Evolutionary conservation across 2,888 invertebrate species (phyloP).

Genomic region (Rhagophthalmus giganteus): DNA sequence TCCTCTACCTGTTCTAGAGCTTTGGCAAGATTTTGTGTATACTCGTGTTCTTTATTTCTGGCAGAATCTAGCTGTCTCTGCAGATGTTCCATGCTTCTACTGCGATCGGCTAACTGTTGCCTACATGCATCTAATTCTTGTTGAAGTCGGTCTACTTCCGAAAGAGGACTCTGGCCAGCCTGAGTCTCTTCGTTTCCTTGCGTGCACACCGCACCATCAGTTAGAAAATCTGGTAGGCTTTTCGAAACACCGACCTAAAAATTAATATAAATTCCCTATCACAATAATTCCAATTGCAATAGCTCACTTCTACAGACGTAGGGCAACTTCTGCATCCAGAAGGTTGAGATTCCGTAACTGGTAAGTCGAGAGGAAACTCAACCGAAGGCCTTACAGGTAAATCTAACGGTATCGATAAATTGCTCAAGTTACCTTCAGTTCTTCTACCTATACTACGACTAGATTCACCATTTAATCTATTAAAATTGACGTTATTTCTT

Average conservation of each 20-base stretch:
- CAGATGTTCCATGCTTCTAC: conserved; percentile 58
- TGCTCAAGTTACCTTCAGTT: conserved; percentile 32
- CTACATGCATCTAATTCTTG: conserved; percentile 61
- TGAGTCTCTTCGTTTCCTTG: conserved; percentile 43
- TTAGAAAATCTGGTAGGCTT: conserved; percentile 71
- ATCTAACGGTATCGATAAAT: conserved; percentile 46
- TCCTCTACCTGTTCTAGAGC: conserved; percentile 63
- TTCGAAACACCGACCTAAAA: conserved; percentile 57
- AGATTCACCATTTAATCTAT: conserved; percentile 37
- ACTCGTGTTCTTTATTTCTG: conserved; percentile 59
- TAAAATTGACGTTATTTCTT: conserved; percentile 41
- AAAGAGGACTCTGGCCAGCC: conserved; percentile 45
- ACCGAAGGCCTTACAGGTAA: conserved; percentile 48
- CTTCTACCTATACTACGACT: conserved; percentile 35
- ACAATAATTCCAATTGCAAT: neutral
- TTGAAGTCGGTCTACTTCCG: conserved; percentile 58
- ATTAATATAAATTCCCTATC: neutral
- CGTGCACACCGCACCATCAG: conserved; percentile 66
- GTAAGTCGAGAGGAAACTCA: conserved; percentile 54
- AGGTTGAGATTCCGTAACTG: conserved; percentile 38
- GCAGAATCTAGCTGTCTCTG: conserved; percentile 60
- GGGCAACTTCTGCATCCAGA: conserved; percentile 41
- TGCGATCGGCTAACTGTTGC: conserved; percentile 60
- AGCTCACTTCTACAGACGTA: conserved; percentile 35
- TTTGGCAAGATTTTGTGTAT: conserved; percentile 60